phyloP scores from a whole-genome alignment of 1,140 invertebrate species.

The Formica selysi region DNA sequence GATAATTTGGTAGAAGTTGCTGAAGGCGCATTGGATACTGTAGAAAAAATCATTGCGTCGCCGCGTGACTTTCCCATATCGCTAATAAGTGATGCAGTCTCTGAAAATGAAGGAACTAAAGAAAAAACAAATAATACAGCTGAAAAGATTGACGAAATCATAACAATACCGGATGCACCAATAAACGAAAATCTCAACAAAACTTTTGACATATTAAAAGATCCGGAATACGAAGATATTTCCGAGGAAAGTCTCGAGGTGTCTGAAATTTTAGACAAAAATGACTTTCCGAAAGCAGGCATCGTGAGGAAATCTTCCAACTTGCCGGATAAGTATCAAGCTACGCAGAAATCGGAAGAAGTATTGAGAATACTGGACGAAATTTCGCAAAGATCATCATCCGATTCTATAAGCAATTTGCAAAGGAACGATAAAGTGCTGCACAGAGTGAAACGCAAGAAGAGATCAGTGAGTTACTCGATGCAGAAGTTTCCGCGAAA shows the following conservation, averaged over 20 bases:
- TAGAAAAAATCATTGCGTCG: conserved; percentile 70
- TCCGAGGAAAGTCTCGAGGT: conserved; percentile 85
- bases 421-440: conserved; percentile 13
- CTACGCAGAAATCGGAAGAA: conserved; percentile 77
- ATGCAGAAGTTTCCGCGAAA: conserved; percentile 47
- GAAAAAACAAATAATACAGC: not conserved
- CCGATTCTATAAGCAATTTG: conserved; percentile 27
- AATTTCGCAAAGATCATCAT: conserved; percentile 75
- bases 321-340: conserved; percentile 79
- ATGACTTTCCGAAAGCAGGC: conserved; percentile 70
- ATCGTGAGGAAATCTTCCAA: conserved; percentile 64
- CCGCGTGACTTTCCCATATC: conserved; percentile 19
- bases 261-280: conserved; percentile 83
- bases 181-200: conserved; percentile 60
- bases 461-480: conserved; percentile 19
- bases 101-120: not conserved
- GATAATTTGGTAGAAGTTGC: conserved; percentile 81
- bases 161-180: conserved; percentile 12
- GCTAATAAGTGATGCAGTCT: conserved; percentile 25
- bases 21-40: conserved; percentile 76
- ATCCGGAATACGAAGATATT: conserved; percentile 85
- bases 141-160: not conserved
- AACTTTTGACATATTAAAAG: conserved; percentile 76
- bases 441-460: not conserved
- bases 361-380: conserved; percentile 80